These are phyloP conservation scores for Apaloderma vittatum DNA, from an alignment of 2,113 vertebrate species.

Conservation along the genomic window DNA sequence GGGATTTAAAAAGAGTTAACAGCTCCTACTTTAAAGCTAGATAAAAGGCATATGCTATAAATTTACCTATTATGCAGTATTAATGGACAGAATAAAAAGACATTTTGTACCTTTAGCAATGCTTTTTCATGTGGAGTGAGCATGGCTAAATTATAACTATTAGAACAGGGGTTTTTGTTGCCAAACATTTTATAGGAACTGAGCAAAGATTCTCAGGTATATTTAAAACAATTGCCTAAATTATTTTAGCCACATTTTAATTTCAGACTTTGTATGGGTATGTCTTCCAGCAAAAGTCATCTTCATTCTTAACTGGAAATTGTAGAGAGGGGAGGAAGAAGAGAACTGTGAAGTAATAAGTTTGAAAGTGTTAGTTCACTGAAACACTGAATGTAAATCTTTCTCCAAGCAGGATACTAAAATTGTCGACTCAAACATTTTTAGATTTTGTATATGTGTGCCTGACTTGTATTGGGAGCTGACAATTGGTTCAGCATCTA, in stretches of 20 bases:
- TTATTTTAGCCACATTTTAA: background rate
- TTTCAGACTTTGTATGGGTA: background rate
- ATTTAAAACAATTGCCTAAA: background rate
- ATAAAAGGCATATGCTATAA: background rate
- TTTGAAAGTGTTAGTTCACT: background rate
- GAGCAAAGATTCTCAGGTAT: background rate
- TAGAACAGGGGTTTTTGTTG: background rate
- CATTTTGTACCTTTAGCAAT: background rate
- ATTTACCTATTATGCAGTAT: background rate
- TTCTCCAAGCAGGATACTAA: background rate
- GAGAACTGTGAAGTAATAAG: background rate
- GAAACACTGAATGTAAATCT: background rate
- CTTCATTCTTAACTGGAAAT: background rate
- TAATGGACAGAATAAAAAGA: background rate
- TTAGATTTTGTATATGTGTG: background rate
- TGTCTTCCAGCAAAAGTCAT: background rate
- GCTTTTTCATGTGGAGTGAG: background rate
- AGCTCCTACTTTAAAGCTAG: background rate
- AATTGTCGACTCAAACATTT: background rate
- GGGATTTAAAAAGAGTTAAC: background rate
- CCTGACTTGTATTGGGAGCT: background rate
- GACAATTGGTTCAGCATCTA: background rate
- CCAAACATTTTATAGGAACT: background rate
- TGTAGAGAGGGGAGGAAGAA: background rate
- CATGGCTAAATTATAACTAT: background rate